These are phyloP conservation scores for Euwallacea fornicatus DNA, from an alignment of 1,140 invertebrate genomes.

Conservation along the genomic window DNA sequence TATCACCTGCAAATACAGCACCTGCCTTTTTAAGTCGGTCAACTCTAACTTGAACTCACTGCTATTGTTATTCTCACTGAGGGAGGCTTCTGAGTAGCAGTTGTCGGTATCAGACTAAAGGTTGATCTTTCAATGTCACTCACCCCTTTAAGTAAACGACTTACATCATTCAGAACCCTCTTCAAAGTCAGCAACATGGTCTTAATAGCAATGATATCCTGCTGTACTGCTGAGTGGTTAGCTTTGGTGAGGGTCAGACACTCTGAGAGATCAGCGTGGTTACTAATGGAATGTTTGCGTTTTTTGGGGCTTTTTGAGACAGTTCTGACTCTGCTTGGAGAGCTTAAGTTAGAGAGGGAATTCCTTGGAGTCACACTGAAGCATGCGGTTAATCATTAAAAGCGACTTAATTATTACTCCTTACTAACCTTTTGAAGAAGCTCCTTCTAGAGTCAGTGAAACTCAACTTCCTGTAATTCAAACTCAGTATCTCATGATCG, in stretches of 20 bases:
- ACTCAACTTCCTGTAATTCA: neutral
- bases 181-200: slow-evolving; percentile 76
- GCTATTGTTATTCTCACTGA: slow-evolving; percentile 52
- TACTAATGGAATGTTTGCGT: slow-evolving; percentile 59
- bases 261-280: slow-evolving; percentile 66
- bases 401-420: no score
- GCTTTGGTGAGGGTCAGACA: slow-evolving; percentile 62
- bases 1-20: slow-evolving; percentile 66
- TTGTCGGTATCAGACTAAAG: neutral
- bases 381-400: neutral
- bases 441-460: neutral
- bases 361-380: slow-evolving; percentile 9
- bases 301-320: slow-evolving; percentile 9
- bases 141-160: neutral
- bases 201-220: slow-evolving; percentile 78
- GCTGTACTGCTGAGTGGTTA: slow-evolving; percentile 69
- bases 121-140: neutral
- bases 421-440: no score
- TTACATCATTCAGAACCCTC: slow-evolving; percentile 75
- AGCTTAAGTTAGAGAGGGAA: neutral
- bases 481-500: no score
- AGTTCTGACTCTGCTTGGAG: slow-evolving; percentile 6
- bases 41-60: slow-evolving; percentile 63
- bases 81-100: neutral
- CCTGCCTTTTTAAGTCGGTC: slow-evolving; percentile 76